Evolutionary conservation across 2,888 invertebrate species (phyloP).

Genomic region (Halictus ligatus): DNA sequence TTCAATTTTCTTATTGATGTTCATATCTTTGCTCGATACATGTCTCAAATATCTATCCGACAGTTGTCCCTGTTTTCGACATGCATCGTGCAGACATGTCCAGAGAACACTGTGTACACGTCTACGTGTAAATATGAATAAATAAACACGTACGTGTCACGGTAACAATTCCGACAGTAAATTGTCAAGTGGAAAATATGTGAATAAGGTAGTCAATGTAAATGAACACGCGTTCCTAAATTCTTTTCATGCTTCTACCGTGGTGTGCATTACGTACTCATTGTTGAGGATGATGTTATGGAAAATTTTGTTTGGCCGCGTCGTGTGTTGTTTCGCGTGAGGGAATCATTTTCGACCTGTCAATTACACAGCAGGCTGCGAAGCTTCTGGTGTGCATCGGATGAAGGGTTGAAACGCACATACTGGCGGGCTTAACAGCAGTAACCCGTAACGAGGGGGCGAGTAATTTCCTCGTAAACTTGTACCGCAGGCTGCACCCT

Average conservation of each 20-base stretch:
- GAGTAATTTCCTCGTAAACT: slow-evolving; percentile 54
- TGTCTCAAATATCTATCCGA: too few relatives aligned
- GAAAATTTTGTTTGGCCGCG: not conserved
- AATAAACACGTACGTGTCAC: too few relatives aligned
- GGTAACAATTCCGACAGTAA: too few relatives aligned
- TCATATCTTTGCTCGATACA: too few relatives aligned
- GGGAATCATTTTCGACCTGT: slow-evolving; percentile 2
- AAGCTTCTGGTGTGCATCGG: slow-evolving; percentile 7
- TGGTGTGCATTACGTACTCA: not conserved
- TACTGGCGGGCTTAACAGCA: slow-evolving; percentile 35
- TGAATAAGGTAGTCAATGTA: too few relatives aligned
- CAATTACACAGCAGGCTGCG: not conserved
- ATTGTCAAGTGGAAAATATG: too few relatives aligned
- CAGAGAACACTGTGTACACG: too few relatives aligned
- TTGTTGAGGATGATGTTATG: not conserved
- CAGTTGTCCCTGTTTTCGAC: too few relatives aligned
- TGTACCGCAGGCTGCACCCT: slow-evolving; percentile 15
- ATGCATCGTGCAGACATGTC: too few relatives aligned
- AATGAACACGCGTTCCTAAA: not conserved
- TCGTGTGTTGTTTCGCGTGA: not conserved
- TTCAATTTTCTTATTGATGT: too few relatives aligned
- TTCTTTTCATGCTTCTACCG: not conserved
- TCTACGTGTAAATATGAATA: too few relatives aligned
- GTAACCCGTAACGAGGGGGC: slow-evolving; percentile 30
- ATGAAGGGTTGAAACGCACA: slow-evolving; percentile 16